phyloP scores from a whole-genome alignment of 2,797 vertebrate genomes.

The Antrozous pallidus region DNA sequence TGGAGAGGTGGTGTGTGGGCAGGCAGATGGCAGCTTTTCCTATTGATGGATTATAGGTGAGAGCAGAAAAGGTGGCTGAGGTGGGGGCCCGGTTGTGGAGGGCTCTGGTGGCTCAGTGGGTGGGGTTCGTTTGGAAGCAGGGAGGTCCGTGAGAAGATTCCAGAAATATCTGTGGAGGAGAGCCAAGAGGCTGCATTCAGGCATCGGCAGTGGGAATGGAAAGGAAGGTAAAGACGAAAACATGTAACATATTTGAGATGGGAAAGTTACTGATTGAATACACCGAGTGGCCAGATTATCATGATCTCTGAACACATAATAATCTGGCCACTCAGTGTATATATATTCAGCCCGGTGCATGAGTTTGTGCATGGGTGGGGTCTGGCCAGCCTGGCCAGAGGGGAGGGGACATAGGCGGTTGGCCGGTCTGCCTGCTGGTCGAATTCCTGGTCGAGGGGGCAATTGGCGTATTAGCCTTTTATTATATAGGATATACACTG shows the following conservation, averaged over 20 bases:
- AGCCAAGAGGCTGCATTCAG: not conserved
- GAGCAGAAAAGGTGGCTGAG: not conserved
- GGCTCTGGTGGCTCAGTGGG: not conserved
- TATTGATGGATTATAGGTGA: not conserved
- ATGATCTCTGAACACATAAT: no score
- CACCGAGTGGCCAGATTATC: no score
- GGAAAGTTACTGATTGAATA: not conserved
- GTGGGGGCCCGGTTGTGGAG: not conserved
- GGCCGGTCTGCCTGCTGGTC: no score
- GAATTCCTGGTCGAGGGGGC: no score
- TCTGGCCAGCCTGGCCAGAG: no score
- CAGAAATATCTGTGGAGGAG: not conserved
- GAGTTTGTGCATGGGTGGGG: no score
- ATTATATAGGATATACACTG: no score
- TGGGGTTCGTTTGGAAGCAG: not conserved
- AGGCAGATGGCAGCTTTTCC: not conserved
- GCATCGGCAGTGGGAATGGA: not conserved
- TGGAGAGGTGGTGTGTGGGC: not conserved
- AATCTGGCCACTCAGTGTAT: no score
- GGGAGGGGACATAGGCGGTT: no score
- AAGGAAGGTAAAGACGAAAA: not conserved
- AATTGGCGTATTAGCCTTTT: no score
- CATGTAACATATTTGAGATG: not conserved
- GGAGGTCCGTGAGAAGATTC: not conserved
- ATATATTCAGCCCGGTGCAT: no score